phyloP scores from a whole-genome alignment of 2,113 vertebrate genomes.

The Entomyzon cyanotis region DNA sequence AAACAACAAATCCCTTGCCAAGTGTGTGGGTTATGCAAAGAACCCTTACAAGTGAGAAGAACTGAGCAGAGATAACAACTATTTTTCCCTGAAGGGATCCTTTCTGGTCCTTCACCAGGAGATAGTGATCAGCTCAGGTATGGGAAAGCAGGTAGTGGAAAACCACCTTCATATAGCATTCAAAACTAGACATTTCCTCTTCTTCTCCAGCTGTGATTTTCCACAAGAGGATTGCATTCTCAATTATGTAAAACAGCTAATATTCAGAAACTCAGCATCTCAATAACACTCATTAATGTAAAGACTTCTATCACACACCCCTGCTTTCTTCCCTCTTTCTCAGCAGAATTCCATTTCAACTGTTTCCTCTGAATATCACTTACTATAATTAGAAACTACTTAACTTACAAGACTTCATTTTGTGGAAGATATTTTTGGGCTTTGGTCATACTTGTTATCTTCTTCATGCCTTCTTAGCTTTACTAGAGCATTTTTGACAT shows the following conservation, averaged over 20 bases:
- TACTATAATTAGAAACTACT: not conserved
- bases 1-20: conserved; percentile 8
- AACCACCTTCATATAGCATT: not conserved
- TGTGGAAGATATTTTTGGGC: not conserved
- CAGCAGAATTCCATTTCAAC: not conserved
- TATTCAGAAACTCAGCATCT: not conserved
- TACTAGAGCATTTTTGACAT: not conserved
- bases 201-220: not conserved
- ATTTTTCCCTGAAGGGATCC: not conserved
- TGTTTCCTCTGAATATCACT: not conserved
- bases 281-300: not conserved
- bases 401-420: not conserved
- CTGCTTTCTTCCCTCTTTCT: not conserved
- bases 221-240: not conserved
- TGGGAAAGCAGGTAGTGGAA: not conserved
- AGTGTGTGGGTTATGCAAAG: not conserved
- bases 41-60: not conserved
- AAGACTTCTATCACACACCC: not conserved
- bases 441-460: not conserved
- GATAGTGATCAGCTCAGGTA: not conserved
- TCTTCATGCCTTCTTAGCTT: not conserved
- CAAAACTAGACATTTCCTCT: not conserved
- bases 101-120: not conserved
- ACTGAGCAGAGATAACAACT: not conserved
- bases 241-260: not conserved